A percentile compares a stretch with the other conserved stretches of the same genome.
Conservation (phyloP, 2,888 invertebrate species). For the Diarsia dahlii region DNA sequence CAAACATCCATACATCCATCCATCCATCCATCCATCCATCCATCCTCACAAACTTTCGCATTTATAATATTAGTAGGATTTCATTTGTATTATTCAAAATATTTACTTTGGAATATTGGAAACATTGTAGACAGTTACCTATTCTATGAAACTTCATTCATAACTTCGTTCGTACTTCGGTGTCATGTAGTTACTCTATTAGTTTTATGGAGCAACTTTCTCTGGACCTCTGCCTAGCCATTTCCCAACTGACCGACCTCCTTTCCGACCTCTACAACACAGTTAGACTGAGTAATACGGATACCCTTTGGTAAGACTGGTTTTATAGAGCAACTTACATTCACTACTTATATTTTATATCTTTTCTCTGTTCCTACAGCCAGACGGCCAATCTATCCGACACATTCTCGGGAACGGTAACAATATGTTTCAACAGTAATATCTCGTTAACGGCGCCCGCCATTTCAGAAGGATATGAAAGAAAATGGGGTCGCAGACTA, state of each 20-base stretch:
- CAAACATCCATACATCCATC: too few species aligned
- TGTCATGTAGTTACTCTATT: neutral
- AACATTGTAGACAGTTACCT: neutral
- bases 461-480: neutral
- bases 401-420: neutral
- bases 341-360: neutral
- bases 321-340: too few species aligned
- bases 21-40: too few species aligned
- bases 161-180: too few species aligned
- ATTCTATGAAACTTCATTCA: neutral
- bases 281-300: too few species aligned
- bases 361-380: neutral
- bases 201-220: neutral
- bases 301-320: too few species aligned
- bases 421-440: neutral
- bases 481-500: neutral
- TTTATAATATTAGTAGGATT: too few species aligned
- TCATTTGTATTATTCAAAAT: neutral
- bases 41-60: too few species aligned
- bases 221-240: too few species aligned
- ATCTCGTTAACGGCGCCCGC: neutral
- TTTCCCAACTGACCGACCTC: too few species aligned
- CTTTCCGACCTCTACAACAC: too few species aligned
- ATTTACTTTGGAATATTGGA: neutral
- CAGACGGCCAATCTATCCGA: neutral